Conservation (phyloP, 1,140 invertebrate species). For the Macrostomum lignano region DNA sequence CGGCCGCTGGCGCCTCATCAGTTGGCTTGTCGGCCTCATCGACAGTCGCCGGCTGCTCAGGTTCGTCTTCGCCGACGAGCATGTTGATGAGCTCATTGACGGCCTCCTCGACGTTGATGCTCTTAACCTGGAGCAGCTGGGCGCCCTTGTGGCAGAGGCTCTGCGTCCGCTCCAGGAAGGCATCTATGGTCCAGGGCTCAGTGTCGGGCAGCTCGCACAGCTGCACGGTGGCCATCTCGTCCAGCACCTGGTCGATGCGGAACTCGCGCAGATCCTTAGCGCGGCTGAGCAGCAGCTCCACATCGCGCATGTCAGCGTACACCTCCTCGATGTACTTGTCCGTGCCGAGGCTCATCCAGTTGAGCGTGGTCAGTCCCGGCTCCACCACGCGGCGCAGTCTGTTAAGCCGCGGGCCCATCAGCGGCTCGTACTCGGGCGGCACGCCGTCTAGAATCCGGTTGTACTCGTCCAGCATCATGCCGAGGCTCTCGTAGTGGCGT, state of each 20-base stretch:
- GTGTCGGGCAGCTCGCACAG: conserved; percentile 41
- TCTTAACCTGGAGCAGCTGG: not conserved
- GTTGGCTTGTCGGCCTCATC: too few species aligned
- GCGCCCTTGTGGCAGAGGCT: not conserved
- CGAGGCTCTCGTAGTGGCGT: conserved; percentile 45
- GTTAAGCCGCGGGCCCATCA: conserved; percentile 46
- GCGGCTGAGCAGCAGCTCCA: conserved; percentile 47
- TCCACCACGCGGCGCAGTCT: conserved; percentile 34
- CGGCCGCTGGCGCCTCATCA: too few species aligned
- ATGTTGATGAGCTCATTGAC: conserved; percentile 1
- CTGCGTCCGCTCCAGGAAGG: not conserved
- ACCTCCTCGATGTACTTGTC: conserved; percentile 36
- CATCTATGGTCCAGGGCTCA: conserved; percentile 39
- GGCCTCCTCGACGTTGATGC: not conserved
- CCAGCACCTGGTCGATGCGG: conserved; percentile 54
- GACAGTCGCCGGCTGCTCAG: too few species aligned
- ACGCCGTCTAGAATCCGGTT: conserved; percentile 51
- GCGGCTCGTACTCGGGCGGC: conserved; percentile 48
- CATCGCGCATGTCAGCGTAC: conserved; percentile 43
- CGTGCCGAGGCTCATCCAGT: conserved; percentile 50
- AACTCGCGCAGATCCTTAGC: conserved; percentile 70
- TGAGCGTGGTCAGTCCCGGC: conserved; percentile 44
- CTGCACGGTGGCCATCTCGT: conserved; percentile 49
- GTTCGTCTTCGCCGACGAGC: too few species aligned
- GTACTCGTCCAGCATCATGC: conserved; percentile 25